Base-by-base conservation (phyloP, 2,888 invertebrate species). In the Schrankia costaestrigalis region DNA sequence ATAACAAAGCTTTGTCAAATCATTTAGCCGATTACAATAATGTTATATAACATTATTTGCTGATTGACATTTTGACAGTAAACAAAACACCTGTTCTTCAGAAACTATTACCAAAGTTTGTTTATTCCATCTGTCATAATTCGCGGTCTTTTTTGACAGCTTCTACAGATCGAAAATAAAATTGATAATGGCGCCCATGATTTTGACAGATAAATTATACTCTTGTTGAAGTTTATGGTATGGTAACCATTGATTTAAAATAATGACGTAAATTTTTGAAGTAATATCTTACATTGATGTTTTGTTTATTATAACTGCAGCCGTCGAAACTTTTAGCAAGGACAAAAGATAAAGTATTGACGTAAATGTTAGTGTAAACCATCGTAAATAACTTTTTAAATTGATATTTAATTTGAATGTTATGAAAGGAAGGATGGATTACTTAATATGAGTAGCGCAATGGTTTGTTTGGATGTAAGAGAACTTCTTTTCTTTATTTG, bases 171-270 rank as follows among this genome's bases (percentile, higher is more conserved):
- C 41, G 32, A 43, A 52, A 46, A 44, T 46, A 46, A 41, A 54
- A 41, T 35, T 26, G 26, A 45, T 34, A 31, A 25, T 36, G 32
- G 39, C 29, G 45, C 27, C 54, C 42, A 21, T 39, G 45, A 38
- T 28, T 37, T 45, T 47, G 50, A 47, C 42, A 31, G 36, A 39
- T 49, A 41, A 39, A 53, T 46, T 49, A 27, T 31, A 46, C 39
- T n/a, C n/a, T 34, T 41, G 45, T 41, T 41, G 34, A 45, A 24
- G 21, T 37, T 17, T 29, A 13, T 29, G 33, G 19, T 28, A 32
- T 31, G 9, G 10, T 22, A 18, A 14, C 13, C 28, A n/a, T 21
- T 11, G 25, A 31, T 7, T 38, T 46, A 34, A 26, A 39, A 35
- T 14, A 22, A 24, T 34, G 26, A 29, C 24, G 6, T 3, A n/a